These are phyloP conservation scores for Drosophila meridionalis DNA, from an alignment of 2,888 invertebrate genomes.

Conservation along the genomic window DNA sequence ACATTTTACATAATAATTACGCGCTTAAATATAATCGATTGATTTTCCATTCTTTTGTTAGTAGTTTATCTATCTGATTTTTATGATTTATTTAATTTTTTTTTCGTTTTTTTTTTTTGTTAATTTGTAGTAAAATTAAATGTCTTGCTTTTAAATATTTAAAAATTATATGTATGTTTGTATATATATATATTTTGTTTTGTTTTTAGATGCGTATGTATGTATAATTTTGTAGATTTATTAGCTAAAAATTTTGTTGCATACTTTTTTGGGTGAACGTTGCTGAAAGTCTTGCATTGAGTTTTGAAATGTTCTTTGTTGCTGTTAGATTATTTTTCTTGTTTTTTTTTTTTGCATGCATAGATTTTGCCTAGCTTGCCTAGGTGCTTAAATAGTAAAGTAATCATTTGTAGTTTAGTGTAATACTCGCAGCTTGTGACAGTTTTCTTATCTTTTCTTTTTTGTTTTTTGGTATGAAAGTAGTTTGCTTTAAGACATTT, in stretches of 20 bases:
- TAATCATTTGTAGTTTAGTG: slow-evolving; percentile 74
- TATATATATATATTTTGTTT: slow-evolving; percentile 38
- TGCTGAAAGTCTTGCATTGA: slow-evolving; percentile 73
- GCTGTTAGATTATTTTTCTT: slow-evolving; percentile 5
- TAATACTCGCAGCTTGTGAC: slow-evolving; percentile 77
- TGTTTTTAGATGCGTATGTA: slow-evolving; percentile 29
- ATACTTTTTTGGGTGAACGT: slow-evolving; percentile 49
- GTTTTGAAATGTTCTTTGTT: slow-evolving; percentile 60
- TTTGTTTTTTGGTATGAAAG: slow-evolving; percentile 55
- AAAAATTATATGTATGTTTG: slow-evolving; percentile 65
- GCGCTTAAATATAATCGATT: slow-evolving; percentile 67
- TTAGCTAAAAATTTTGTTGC: slow-evolving; percentile 62
- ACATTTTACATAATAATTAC: slow-evolving; percentile 70
- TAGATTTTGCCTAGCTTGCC: slow-evolving; percentile 63
- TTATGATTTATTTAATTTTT: slow-evolving; percentile 11
- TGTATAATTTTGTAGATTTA: slow-evolving; percentile 54
- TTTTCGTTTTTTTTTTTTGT: slow-evolving; percentile 24
- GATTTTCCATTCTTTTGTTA: slow-evolving; percentile 45
- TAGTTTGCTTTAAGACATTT: slow-evolving; percentile 49
- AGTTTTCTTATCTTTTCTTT: slow-evolving; percentile 40
- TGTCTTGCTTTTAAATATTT: slow-evolving; percentile 68
- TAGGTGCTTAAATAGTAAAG: slow-evolving; percentile 81
- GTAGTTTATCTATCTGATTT: slow-evolving; percentile 30
- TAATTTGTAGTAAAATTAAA: slow-evolving; percentile 56
- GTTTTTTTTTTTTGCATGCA: slow-evolving; percentile 52